phyloP scores from a whole-genome alignment of 1,140 invertebrate genomes.

The Dreissena polymorpha region DNA sequence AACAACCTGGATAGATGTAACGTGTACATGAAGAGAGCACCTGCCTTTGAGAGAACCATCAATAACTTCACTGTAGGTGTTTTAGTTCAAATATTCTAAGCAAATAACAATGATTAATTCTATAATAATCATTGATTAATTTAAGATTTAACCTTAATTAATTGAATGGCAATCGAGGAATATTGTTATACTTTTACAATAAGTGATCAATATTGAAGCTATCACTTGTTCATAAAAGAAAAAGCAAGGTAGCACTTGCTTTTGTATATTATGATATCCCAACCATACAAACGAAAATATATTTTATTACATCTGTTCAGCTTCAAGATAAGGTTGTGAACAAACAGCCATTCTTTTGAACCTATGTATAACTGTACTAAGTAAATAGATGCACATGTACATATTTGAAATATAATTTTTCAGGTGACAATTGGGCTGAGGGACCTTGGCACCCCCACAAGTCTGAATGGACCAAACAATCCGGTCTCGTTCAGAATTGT shows the following conservation, averaged over 20 bases:
- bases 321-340: no score
- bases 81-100: not conserved
- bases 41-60: constrained; percentile 36
- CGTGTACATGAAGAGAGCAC: constrained; percentile 56
- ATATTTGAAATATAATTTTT: constrained; percentile 43
- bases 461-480: constrained; percentile 42
- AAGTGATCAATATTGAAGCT: no score
- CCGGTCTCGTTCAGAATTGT: constrained; percentile 60
- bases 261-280: no score
- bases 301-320: no score
- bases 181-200: no score
- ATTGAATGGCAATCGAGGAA: no score
- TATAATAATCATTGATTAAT: constrained; percentile 15
- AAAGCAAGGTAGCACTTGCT: no score
- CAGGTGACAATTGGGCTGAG: constrained; percentile 49
- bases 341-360: no score
- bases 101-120: not conserved
- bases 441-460: constrained; percentile 59
- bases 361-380: no score
- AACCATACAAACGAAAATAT: no score
- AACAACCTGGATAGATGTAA: constrained; percentile 46
- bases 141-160: not conserved
- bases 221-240: no score
- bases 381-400: not conserved
- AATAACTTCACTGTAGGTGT: constrained; percentile 55